Evolutionary conservation across 2,113 vertebrate species (phyloP), one percentile per base, ranked within the genome.

Genomic region (Daboia siamensis): DNA sequence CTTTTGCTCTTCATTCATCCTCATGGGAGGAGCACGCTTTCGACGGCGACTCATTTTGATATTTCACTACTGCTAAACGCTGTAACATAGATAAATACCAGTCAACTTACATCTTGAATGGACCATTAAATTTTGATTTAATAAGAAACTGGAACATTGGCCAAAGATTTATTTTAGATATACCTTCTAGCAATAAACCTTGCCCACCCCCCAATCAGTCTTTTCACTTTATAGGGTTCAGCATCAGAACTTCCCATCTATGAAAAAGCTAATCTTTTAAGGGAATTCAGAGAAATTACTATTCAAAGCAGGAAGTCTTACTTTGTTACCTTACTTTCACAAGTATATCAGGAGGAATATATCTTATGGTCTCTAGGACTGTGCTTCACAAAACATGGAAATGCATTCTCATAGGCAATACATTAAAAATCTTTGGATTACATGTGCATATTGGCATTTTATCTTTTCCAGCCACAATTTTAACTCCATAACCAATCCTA

Each of bases 11-110:
- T 99, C 98, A 59, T 98, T 98, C 87, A 99, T 94, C 96, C 96
- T 98, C 91, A 98, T 98, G 0, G 99, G 99, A 87, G 98, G 97
- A 0, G 97, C 98, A 4, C 97, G 97, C 91, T 99, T 99, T 92
- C 99, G 97, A 86, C 98, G 98, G 96, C 97, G 97, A 88, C 99
- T 99, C 99, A 99, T 99, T 91, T 93, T 98, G 94, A 29, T 0
- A 20, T 87, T 93, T 91, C 93, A 74, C 92, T 91, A 64, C 29
- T 0, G 0, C 56, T 90, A 94, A 39, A 11, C 13, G 52, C 92
- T 97, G 93, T 0, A 4, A 95, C 6, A 94, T 1, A 2, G 91
- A 94, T 0, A 9, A n/a, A 86, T 86, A 88, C 69, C 24, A 92
- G 17, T 89, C 69, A 84, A 33, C 4, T 89, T 61, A 61, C 3